Conservation (phyloP, 92 coral and sea anemone genomes). For the Zoanthus solanderi region DNA sequence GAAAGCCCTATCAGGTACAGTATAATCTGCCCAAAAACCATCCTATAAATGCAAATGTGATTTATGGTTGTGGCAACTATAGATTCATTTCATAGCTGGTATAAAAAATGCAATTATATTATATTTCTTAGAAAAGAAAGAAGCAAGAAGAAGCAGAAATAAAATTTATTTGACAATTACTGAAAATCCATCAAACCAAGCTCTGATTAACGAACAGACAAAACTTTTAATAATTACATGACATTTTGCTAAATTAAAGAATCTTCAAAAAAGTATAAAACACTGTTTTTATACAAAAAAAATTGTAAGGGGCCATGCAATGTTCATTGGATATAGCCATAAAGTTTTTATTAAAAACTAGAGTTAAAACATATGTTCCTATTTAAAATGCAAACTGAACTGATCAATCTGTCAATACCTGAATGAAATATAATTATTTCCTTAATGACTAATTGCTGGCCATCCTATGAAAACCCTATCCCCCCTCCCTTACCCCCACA, state of each 20-base stretch:
- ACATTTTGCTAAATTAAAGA: background rate
- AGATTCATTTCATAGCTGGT: background rate
- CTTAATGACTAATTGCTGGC: background rate
- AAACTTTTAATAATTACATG: background rate
- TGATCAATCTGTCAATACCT: background rate
- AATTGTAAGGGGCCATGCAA: background rate
- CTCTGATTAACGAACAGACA: background rate
- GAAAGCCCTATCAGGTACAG: slow-evolving; percentile 22
- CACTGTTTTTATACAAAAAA: background rate
- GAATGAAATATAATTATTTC: background rate
- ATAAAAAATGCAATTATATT: background rate
- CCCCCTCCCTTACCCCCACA: background rate
- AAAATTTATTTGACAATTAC: background rate
- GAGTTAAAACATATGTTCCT: too few species aligned
- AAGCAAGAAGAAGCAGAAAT: slow-evolving; percentile 17
- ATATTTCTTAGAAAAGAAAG: slow-evolving; percentile 15
- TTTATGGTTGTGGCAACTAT: background rate
- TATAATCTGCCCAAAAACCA: slow-evolving; percentile 29
- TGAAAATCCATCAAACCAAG: slow-evolving; percentile 1
- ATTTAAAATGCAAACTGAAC: background rate
- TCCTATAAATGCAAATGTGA: background rate
- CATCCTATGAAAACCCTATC: background rate
- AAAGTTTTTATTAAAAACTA: too few species aligned
- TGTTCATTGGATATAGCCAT: background rate
- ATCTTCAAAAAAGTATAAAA: too few species aligned